These are phyloP conservation scores for Proctacanthus coquilletti DNA, from an alignment of 1,140 invertebrate genomes.

Conservation along the genomic window DNA sequence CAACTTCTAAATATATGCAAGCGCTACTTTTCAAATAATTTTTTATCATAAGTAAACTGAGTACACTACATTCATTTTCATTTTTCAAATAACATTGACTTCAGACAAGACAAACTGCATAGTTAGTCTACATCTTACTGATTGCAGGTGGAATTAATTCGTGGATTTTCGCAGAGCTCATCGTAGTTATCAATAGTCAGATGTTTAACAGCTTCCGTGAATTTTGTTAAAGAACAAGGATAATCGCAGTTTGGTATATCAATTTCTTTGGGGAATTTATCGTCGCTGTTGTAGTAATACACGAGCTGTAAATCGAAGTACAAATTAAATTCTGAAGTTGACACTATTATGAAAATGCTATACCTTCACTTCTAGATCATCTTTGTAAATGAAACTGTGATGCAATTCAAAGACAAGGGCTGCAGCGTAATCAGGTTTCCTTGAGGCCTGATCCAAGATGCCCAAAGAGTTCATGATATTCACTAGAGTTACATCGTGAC, in stretches of 20 bases:
- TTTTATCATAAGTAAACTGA: too few species aligned
- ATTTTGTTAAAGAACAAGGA: slow-evolving; percentile 31
- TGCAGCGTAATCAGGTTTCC: slow-evolving; percentile 54
- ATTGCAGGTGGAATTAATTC: background rate
- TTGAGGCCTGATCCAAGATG: slow-evolving; percentile 35
- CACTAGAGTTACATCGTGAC: slow-evolving; percentile 58
- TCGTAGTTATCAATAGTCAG: slow-evolving; percentile 36
- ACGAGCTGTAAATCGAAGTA: slow-evolving; percentile 15
- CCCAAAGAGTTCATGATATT: slow-evolving; percentile 50
- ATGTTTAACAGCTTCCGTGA: slow-evolving; percentile 28
- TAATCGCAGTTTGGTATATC: slow-evolving; percentile 32
- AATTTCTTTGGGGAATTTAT: slow-evolving; percentile 28
- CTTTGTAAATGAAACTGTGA: slow-evolving; percentile 26
- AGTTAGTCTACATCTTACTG: too few species aligned
- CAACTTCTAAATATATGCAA: too few species aligned
- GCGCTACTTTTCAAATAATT: too few species aligned
- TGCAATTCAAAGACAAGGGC: slow-evolving; percentile 50
- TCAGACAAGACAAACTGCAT: too few species aligned
- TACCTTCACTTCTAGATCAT: slow-evolving; percentile 34
- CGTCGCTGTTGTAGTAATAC: slow-evolving; percentile 29
- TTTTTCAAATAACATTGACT: too few species aligned
- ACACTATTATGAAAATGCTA: background rate
- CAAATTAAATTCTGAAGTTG: slow-evolving; percentile 8
- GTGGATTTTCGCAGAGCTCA: slow-evolving; percentile 32
- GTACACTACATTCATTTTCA: too few species aligned